A percentile compares a stretch with the other conserved stretches of the same genome.
Conservation (phyloP, 2,888 invertebrate species). For the Calameuta idolon region DNA sequence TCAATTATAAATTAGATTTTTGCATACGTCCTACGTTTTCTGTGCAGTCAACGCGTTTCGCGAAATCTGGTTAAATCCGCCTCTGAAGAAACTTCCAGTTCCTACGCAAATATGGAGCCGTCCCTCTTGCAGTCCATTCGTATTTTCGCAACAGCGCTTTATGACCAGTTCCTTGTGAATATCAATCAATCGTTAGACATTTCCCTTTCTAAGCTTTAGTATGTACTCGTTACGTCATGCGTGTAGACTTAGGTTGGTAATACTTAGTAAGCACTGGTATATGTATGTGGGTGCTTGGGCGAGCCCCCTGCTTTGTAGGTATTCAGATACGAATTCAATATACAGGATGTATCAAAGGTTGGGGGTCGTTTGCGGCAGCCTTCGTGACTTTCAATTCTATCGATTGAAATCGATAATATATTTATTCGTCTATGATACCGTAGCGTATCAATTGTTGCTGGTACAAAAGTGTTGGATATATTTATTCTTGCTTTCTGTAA, state of each 20-base stretch:
- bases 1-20: neutral
- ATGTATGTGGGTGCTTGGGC: neutral
- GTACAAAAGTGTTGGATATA: neutral
- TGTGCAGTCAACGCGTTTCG: neutral
- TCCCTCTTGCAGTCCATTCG: constrained; percentile 3
- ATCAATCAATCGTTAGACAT: constrained; percentile 43
- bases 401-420: neutral
- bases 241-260: neutral
- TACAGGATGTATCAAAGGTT: neutral
- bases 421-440: neutral
- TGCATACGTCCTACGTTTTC: neutral
- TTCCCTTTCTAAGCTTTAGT: constrained; percentile 36
- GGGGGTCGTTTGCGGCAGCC: neutral
- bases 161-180: constrained; percentile 28
- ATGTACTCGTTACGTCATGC: neutral
- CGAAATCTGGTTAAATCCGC: neutral
- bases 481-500: neutral
- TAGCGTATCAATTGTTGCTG: neutral
- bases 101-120: neutral
- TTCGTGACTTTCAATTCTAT: neutral
- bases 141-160: constrained; percentile 27
- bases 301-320: neutral
- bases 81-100: neutral
- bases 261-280: neutral
- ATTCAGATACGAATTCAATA: neutral